Evolutionary conservation across 2,888 invertebrate species (phyloP), one percentile per base, ranked within the genome.

Genomic region (Serripes groenlandicus): DNA sequence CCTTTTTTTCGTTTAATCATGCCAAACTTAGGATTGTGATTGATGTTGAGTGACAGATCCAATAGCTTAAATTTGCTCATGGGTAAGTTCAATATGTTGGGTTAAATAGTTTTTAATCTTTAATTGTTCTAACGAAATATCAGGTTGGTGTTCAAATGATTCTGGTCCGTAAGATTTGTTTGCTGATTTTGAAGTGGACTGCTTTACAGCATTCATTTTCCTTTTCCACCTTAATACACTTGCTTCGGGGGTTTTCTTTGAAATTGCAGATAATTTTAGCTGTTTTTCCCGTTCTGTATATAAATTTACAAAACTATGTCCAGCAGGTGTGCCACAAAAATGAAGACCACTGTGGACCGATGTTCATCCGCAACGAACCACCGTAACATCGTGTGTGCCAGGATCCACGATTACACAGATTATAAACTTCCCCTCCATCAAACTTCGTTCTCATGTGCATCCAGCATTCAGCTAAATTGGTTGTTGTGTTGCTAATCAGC

Each of bases 341-440:
- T 26, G 74, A 71, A 21, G 85, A 78, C 81, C 81, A 85, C 26
- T 71, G 32, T 26, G 75, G 68, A 18, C 85, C 81, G 15, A 74
- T 5, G 42, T 76, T 76, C 52, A 37, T 62, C 1, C 78, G 7
- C 3, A 85, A 9, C 1, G 37, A 74, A 3, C 76, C 85, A 42
- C 78, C 86, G 82, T 77, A 85, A 68, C 83, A 86, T 26, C 88
- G 56, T 0, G 76, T 75, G 34, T 84, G 79, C 86, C 85, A 88
- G 15, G 88, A 83, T 9, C 83, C 85, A 23, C 83, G 0, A 26
- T 83, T 71, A 60, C 84, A 84, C 1, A 75, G 58, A 62, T 87
- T 84, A n/a, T n/a, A 64, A 2, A 85, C 60, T 56, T 87, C 87
- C 9, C 83, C 86, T 21, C 83, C 86, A 74, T 87, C 86, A 83